Percentiles rank a stretch among this genome's conserved stretches.
phyloP scores from a whole-genome alignment of 2,113 vertebrate genomes.

The Casuarius casuarius region DNA sequence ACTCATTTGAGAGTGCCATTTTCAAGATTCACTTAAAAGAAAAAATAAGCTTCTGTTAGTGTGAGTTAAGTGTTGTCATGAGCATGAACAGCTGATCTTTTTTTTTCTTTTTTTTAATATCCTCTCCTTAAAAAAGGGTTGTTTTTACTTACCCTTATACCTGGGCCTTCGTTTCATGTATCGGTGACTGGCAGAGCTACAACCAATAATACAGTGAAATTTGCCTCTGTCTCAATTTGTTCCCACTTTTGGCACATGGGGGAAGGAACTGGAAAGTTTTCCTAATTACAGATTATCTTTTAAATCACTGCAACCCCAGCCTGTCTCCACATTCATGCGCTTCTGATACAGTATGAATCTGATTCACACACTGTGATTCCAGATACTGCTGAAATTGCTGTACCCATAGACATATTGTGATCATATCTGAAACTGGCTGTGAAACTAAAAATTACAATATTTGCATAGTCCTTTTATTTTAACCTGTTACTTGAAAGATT shows the following conservation, averaged over 20 bases:
- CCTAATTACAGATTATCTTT: not conserved
- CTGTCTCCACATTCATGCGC: not conserved
- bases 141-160: not conserved
- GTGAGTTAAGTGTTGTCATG: not conserved
- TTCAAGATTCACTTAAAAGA: not conserved
- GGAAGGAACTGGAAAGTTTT: not conserved
- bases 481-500: not conserved
- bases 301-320: not conserved
- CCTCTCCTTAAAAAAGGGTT: not conserved
- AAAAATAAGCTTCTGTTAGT: slow-evolving; percentile 8
- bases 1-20: not conserved
- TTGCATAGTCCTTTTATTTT: not conserved
- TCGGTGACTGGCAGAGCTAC: not conserved
- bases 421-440: not conserved
- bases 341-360: not conserved
- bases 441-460: not conserved
- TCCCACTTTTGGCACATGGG: not conserved
- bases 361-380: not conserved
- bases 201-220: not conserved
- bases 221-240: not conserved
- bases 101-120: not conserved
- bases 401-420: not conserved
- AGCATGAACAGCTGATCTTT: not conserved
- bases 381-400: not conserved
- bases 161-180: not conserved